Percentiles rank a stretch among this genome's conserved stretches.
These are phyloP conservation scores for Tenualosa ilisha DNA, from an alignment of 2,797 vertebrate species.

Conservation along the genomic window DNA sequence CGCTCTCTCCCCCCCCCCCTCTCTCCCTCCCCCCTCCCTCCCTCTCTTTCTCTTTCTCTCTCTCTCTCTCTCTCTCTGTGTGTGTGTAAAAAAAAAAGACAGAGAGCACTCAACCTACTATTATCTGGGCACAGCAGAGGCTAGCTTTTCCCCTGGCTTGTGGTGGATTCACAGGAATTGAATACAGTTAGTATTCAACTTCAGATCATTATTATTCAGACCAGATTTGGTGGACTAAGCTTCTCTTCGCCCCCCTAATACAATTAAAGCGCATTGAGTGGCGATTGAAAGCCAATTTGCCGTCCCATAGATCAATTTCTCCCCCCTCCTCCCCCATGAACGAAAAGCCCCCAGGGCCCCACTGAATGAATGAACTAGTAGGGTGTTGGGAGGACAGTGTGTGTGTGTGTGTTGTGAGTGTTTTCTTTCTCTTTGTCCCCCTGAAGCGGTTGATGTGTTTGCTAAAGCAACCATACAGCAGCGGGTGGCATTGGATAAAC, in stretches of 20 bases:
- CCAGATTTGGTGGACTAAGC: conserved; percentile 69
- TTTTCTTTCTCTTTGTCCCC: neutral
- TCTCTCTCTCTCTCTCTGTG: neutral
- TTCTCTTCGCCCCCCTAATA: conserved; percentile 68
- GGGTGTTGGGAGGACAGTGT: neutral
- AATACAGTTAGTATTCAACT: conserved; percentile 54
- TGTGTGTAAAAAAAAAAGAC: conserved; percentile 49
- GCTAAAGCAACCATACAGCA: neutral
- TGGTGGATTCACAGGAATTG: conserved; percentile 63
- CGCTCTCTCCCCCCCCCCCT: too few species aligned
- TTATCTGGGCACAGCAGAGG: conserved; percentile 66
- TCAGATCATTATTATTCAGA: conserved; percentile 58
- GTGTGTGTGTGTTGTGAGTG: neutral
- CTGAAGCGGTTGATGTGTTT: neutral
- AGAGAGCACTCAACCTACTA: conserved; percentile 60
- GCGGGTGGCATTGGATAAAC: neutral
- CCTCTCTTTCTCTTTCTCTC: conserved; percentile 18
- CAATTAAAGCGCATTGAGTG: conserved; percentile 71
- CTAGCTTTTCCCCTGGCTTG: conserved; percentile 39
- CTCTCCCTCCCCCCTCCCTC: neutral
- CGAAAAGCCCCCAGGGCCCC: neutral
- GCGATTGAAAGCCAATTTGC: conserved; percentile 53
- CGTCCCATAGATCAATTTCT: conserved; percentile 61
- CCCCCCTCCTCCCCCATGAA: conserved; percentile 23
- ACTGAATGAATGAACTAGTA: neutral